Conservation (phyloP, 2,797 vertebrate species). For the Scleropages formosus region DNA sequence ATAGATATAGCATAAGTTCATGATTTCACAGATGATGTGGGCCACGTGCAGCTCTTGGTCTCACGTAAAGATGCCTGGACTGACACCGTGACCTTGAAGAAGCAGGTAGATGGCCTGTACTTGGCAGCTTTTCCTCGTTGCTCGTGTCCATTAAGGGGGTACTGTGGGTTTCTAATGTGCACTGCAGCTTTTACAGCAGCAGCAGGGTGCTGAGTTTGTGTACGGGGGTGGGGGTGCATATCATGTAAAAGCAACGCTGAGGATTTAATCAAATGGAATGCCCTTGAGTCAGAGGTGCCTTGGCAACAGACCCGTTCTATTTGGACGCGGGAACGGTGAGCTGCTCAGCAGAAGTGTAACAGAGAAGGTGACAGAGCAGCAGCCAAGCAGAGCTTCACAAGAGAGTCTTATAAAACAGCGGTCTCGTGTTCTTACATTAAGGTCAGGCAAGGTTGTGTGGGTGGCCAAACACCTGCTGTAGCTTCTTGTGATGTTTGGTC, state of each 20-base stretch:
- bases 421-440: background rate
- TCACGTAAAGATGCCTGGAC: background rate
- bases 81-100: background rate
- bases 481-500: too few relatives aligned
- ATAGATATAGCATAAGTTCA: too few relatives aligned
- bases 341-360: background rate
- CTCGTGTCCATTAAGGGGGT: background rate
- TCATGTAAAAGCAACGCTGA: conserved; percentile 15
- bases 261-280: conserved; percentile 32
- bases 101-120: background rate
- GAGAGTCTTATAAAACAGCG: conserved; percentile 7
- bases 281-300: conserved; percentile 22
- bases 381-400: background rate
- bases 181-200: background rate
- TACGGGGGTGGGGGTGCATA: background rate
- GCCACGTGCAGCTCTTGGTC: too few relatives aligned
- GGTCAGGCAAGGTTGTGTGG: background rate
- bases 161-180: background rate
- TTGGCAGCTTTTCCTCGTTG: background rate
- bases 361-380: background rate
- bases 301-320: conserved; percentile 28
- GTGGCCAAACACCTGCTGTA: background rate
- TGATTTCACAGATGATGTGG: too few relatives aligned
- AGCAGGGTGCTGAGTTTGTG: background rate
- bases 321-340: conserved; percentile 20